Conservation (phyloP, 2,888 invertebrate species). For the Agonopterix subpropinquella region DNA sequence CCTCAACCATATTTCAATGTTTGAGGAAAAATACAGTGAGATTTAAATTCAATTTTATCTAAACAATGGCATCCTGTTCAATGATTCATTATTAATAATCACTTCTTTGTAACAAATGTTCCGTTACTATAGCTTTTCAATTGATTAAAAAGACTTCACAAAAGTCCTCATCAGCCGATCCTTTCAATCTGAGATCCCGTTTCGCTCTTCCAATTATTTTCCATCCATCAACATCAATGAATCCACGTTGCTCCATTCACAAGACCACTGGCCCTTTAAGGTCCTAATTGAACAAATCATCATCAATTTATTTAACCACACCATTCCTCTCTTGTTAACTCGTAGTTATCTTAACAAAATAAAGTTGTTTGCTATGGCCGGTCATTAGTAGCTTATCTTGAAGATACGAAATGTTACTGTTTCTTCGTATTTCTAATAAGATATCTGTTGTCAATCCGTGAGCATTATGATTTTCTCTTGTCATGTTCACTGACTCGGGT, state of each 20-base stretch:
- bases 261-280: slow-evolving; percentile 36
- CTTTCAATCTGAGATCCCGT: not conserved
- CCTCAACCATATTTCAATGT: too few relatives aligned
- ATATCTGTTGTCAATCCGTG: slow-evolving; percentile 7
- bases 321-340: slow-evolving; percentile 21
- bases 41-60: too few relatives aligned
- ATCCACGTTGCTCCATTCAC: slow-evolving; percentile 23
- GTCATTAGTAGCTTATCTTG: slow-evolving; percentile 18
- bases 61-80: too few relatives aligned
- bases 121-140: too few relatives aligned
- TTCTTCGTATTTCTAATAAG: slow-evolving; percentile 13
- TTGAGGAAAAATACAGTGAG: too few relatives aligned
- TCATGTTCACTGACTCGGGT: slow-evolving; percentile 33
- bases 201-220: not conserved
- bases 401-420: slow-evolving; percentile 4
- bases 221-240: slow-evolving; percentile 25
- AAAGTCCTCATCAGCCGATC: too few relatives aligned
- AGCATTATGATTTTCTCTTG: slow-evolving; percentile 15
- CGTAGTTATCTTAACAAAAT: slow-evolving; percentile 49
- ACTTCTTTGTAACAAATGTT: too few relatives aligned
- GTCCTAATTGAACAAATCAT: slow-evolving; percentile 62
- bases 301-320: slow-evolving; percentile 48
- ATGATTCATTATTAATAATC: too few relatives aligned
- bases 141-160: too few relatives aligned
- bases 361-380: slow-evolving; percentile 15